Evolutionary conservation across 2,113 vertebrate genomes (phyloP).

Genomic region (Brachirus orientalis): DNA sequence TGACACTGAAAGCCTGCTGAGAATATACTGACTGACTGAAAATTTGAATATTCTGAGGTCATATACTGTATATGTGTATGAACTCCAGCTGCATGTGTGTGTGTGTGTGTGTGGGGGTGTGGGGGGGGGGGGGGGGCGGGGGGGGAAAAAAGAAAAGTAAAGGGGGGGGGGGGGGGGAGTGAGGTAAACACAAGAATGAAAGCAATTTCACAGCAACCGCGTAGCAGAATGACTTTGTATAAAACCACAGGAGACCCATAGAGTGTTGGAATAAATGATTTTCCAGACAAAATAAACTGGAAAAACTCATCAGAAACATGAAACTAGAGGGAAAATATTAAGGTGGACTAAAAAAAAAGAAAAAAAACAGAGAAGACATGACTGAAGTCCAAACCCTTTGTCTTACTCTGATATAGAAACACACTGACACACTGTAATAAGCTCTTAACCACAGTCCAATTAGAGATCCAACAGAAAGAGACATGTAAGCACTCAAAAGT

Average conservation of each 20-base stretch:
- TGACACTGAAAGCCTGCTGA: constrained; percentile 20
- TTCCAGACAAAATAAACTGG: constrained; percentile 7
- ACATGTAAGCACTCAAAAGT: background rate
- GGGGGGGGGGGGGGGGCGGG: too few relatives aligned
- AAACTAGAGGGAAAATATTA: constrained; percentile 11
- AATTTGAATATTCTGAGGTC: constrained; percentile 1
- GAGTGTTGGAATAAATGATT: constrained; percentile 20
- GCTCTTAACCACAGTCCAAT: constrained; percentile 8
- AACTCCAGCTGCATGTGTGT: background rate
- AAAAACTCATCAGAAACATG: background rate
- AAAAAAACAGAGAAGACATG: background rate
- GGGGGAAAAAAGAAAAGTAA: too few relatives aligned
- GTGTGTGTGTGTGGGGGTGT: constrained; percentile 3
- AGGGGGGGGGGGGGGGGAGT: too few relatives aligned
- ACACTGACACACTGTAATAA: background rate
- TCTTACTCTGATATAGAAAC: too few relatives aligned
- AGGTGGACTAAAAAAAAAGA: background rate
- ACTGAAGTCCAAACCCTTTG: background rate
- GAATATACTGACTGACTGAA: constrained; percentile 5
- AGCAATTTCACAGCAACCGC: constrained; percentile 68
- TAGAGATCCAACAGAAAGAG: background rate
- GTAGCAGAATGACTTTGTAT: constrained; percentile 43
- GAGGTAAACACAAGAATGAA: constrained; percentile 49
- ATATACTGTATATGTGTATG: background rate
- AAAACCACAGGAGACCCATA: constrained; percentile 30